Base-by-base conservation (phyloP, 2,113 vertebrate genomes). In the Callospermophilus lateralis region DNA sequence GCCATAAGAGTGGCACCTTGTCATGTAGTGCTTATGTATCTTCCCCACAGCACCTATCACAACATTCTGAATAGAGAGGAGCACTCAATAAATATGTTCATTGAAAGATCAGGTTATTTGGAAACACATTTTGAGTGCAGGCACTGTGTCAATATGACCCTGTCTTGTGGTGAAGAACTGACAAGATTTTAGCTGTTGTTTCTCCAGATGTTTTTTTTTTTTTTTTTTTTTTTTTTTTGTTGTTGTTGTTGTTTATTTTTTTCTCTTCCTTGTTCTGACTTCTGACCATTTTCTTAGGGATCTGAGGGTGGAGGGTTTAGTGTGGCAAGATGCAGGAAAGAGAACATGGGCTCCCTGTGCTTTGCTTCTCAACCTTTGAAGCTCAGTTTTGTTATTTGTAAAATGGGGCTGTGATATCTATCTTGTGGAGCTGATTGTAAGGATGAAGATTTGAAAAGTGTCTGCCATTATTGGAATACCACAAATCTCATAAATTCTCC, bases 351-450 rank as follows among this genome's bases (percentile, higher is more conserved):
- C 67, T 85, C 32, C 13, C 0, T 1, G 0, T 90, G 13, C 15
- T 86, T 94, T 85, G 13, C 83, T 15, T 97, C 26, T 88, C 61
- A 91, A 28, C 22, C 4, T 92, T 79, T 37, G 32, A 73, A 20
- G 67, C 76, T 91, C 28, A 89, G 13, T 72, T 93, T 86, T 70
- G 30, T 83, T 67, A 70, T 73, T 85, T 94, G 28, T 94, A 65
- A 94, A 94, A 90, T 89, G 42, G 26, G 32, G 20, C 26, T 68
- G 63, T 39, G 74, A 34, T 53, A 73, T n/a, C 26, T 74, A 3
- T 74, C 39, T 78, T 84, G 2, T 39, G 32, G 42, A 77, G 5
- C 8, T 92, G 24, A 8, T 77, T 61, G 16, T 28, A 91, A 89
- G 30, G 16, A 42, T 61, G 77, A 93, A 95, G 39, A 70, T 90